Percentiles rank a stretch among this genome's conserved stretches.
Conservation (phyloP, 2,113 vertebrate species). For the Salvelinus alpinus region DNA sequence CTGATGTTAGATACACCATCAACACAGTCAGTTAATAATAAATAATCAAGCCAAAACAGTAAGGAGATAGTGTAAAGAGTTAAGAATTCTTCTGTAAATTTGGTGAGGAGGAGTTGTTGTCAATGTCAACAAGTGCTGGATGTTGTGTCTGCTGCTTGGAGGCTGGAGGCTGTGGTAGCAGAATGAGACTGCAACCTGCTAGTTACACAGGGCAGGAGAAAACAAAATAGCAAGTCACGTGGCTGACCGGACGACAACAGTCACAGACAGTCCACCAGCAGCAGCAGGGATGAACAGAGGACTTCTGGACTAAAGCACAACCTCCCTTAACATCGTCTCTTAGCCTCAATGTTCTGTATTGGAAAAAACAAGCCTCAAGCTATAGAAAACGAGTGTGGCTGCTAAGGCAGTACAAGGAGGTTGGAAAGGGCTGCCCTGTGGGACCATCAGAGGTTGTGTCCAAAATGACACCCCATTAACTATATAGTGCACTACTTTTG, state of each 20-base stretch:
- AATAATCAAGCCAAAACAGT: conserved; percentile 49
- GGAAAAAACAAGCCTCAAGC: no score
- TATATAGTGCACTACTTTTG: no score
- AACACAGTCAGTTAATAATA: conserved; percentile 55
- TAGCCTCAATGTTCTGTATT: no score
- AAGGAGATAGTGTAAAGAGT: conserved; percentile 24
- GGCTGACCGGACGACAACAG: conserved; percentile 45
- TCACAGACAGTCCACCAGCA: neutral
- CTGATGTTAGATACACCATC: conserved; percentile 64
- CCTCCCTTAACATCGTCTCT: neutral
- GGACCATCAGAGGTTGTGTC: no score
- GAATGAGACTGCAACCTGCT: conserved; percentile 56
- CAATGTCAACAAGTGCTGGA: conserved; percentile 83
- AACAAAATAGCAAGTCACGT: conserved; percentile 73
- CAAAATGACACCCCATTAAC: neutral
- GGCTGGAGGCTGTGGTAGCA: conserved; percentile 64
- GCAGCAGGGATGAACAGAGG: no score
- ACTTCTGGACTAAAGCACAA: conserved; percentile 27
- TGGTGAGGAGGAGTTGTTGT: conserved; percentile 66
- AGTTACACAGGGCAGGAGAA: conserved; percentile 64
- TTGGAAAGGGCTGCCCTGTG: no score
- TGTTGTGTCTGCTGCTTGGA: conserved; percentile 76
- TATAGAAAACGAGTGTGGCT: no score
- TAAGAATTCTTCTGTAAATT: conserved; percentile 39
- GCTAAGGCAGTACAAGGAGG: no score